A percentile compares a stretch with the other conserved stretches of the same genome.
phyloP scores from a whole-genome alignment of 1,140 invertebrate species.

The Trichonephila inaurata region DNA sequence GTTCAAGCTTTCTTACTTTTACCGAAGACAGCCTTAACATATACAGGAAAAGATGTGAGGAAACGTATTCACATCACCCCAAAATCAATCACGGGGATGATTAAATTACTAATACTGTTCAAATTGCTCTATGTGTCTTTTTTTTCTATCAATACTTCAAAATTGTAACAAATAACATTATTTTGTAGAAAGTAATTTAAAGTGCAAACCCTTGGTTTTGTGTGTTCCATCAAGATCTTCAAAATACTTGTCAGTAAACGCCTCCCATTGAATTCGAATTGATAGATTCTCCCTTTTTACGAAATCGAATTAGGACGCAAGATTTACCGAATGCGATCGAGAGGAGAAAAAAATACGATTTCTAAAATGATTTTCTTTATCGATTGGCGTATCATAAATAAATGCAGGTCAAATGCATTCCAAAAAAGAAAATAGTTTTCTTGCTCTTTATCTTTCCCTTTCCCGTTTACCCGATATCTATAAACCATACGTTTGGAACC shows the following conservation, averaged over 20 bases:
- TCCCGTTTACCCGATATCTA: slow-evolving; percentile 4
- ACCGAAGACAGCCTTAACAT: too few species aligned
- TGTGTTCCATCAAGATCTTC: too few species aligned
- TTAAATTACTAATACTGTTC: too few species aligned
- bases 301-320: slow-evolving; percentile 1
- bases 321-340: background rate
- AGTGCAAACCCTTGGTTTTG: too few species aligned
- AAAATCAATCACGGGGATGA: too few species aligned
- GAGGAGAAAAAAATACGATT: background rate
- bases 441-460: background rate
- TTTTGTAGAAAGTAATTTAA: too few species aligned
- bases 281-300: background rate
- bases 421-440: background rate
- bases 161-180: too few species aligned
- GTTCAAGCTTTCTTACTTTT: too few species aligned
- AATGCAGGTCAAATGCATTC: slow-evolving; percentile 34
- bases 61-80: too few species aligned
- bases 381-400: slow-evolving; percentile 34
- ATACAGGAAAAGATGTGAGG: too few species aligned
- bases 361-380: slow-evolving; percentile 3
- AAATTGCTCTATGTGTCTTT: too few species aligned
- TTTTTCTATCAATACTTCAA: too few species aligned
- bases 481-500: slow-evolving; percentile 31
- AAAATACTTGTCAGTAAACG: background rate
- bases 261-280: background rate